Evolutionary conservation across 2,888 invertebrate species (phyloP).

Genomic region (Drosophila barbarae): DNA sequence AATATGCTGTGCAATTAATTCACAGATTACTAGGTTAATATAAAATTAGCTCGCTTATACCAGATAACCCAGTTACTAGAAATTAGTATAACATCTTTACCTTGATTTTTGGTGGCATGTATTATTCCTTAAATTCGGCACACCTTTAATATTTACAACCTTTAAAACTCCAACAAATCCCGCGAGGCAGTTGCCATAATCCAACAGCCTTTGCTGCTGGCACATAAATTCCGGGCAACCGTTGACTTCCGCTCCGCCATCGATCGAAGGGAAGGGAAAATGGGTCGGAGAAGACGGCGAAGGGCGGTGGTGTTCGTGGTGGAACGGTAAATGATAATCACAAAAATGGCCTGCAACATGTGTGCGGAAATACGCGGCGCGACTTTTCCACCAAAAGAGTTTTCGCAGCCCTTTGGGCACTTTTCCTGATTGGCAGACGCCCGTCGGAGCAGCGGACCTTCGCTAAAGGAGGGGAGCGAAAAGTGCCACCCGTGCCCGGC

Average conservation of each 20-base stretch:
- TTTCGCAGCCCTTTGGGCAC: conserved; percentile 59
- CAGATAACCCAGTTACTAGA: too few species aligned
- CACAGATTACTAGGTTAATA: too few species aligned
- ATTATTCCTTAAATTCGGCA: not conserved
- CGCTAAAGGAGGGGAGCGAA: conserved; percentile 22
- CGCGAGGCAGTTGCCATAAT: conserved; percentile 37
- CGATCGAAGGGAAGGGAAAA: conserved; percentile 47
- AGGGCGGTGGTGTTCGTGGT: conserved; percentile 9
- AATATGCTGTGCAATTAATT: not conserved
- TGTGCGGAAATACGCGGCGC: conserved; percentile 73
- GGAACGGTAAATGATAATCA: conserved; percentile 70
- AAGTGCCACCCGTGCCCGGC: conserved; percentile 48
- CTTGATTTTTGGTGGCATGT: not conserved
- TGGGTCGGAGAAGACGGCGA: not conserved
- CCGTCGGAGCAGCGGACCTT: conserved; percentile 4
- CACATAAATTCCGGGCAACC: conserved; percentile 53
- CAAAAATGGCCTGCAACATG: conserved; percentile 72
- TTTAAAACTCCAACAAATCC: conserved; percentile 28
- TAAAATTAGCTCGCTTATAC: too few species aligned
- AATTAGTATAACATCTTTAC: not conserved
- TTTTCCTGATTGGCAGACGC: conserved; percentile 64
- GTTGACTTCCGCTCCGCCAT: conserved; percentile 25
- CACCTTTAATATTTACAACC: conserved; percentile 22
- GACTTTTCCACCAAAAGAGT: conserved; percentile 67
- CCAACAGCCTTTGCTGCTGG: conserved; percentile 49